Percentiles rank a stretch among this genome's conserved stretches.
phyloP scores from a whole-genome alignment of 2,888 invertebrate genomes.

The Tethea ocularis region DNA sequence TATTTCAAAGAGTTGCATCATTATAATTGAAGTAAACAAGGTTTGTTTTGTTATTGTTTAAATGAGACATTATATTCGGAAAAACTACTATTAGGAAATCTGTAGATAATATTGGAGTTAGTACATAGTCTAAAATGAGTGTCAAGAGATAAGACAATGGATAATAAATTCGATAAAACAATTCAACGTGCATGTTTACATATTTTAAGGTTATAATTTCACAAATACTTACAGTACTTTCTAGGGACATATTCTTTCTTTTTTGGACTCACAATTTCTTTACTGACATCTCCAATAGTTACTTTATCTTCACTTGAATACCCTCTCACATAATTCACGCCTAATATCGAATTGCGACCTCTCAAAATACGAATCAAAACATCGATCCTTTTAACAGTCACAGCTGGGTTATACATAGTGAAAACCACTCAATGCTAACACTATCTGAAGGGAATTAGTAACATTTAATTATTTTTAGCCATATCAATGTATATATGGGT shows the following conservation, averaged over 20 bases:
- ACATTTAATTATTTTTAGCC: conserved; percentile 25
- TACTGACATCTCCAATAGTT: conserved; percentile 89
- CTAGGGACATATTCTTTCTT: conserved; percentile 93
- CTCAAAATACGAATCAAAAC: conserved; percentile 79
- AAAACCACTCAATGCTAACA: conserved; percentile 26
- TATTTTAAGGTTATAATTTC: conserved; percentile 34
- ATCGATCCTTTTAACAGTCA: conserved; percentile 74
- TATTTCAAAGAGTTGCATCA: not conserved
- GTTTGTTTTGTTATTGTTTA: not conserved
- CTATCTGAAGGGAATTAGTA: conserved; percentile 16
- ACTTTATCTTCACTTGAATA: conserved; percentile 83
- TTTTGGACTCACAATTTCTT: conserved; percentile 82
- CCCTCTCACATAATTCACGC: conserved; percentile 67
- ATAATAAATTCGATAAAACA: conserved; percentile 4
- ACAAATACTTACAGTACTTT: conserved; percentile 88
- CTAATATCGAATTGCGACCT: conserved; percentile 63
- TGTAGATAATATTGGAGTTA: not conserved
- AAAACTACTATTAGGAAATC: not conserved
- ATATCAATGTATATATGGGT: conserved; percentile 19
- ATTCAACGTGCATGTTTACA: not conserved
- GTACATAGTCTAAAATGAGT: not conserved
- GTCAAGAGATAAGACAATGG: not conserved
- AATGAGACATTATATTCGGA: not conserved
- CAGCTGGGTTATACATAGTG: conserved; percentile 69
- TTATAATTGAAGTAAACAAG: not conserved